These are phyloP conservation scores for Drosophila trapezifrons DNA, from an alignment of 1,140 invertebrate species.

Conservation along the genomic window DNA sequence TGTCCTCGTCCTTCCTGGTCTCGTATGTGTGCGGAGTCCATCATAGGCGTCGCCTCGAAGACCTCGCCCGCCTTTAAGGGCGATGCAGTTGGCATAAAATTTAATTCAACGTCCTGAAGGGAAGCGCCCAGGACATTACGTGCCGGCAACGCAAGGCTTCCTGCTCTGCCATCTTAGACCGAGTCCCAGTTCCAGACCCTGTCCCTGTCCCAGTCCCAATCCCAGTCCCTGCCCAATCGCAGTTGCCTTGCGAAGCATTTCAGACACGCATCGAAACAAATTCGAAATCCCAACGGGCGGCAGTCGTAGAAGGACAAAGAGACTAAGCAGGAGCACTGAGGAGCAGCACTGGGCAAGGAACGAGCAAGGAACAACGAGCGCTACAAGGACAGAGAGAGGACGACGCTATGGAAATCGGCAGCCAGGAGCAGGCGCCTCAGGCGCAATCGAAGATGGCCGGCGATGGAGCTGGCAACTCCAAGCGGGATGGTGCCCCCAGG, in stretches of 20 bases:
- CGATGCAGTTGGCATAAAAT: conserved; percentile 76
- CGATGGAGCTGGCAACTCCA: background rate
- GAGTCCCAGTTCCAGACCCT: too few relatives aligned
- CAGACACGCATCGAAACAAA: conserved; percentile 52
- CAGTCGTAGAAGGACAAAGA: background rate
- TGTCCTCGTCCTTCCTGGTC: conserved; percentile 2
- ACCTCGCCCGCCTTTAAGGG: conserved; percentile 31
- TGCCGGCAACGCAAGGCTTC: conserved; percentile 17
- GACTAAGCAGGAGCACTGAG: background rate
- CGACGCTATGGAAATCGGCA: conserved; percentile 7
- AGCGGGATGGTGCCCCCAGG: background rate
- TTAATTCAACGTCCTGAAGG: conserved; percentile 55
- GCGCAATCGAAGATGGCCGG: conserved; percentile 9
- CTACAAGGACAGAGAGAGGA: background rate
- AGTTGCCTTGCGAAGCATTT: conserved; percentile 33
- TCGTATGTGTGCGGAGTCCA: conserved; percentile 28
- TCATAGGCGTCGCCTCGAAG: conserved; percentile 13
- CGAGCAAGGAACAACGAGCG: background rate
- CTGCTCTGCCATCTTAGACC: background rate
- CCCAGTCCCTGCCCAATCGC: conserved; percentile 5
- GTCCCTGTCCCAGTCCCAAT: background rate
- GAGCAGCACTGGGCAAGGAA: background rate
- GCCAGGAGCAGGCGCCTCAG: background rate
- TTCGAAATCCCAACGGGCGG: conserved; percentile 23
- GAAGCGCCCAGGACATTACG: conserved; percentile 38